These are phyloP conservation scores for Mustelus asterias DNA, from an alignment of 2,113 vertebrate species.

Conservation along the genomic window DNA sequence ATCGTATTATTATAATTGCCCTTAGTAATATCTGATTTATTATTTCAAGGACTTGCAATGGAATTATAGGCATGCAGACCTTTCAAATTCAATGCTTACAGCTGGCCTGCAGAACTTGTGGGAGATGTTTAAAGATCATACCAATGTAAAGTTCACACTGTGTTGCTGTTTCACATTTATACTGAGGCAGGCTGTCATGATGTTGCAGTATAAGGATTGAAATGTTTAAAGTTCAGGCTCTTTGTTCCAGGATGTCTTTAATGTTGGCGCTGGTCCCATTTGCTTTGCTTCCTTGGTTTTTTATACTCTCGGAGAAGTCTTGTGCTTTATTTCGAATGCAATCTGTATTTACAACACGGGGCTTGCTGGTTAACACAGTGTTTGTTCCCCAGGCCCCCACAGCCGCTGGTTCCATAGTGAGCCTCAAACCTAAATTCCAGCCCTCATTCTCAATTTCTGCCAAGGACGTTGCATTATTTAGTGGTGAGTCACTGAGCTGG, in stretches of 20 bases:
- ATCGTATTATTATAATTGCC: background rate
- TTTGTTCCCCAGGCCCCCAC: background rate
- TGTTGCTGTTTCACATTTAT: background rate
- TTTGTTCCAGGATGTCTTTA: background rate
- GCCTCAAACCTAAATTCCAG: background rate
- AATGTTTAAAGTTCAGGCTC: background rate
- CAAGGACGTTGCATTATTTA: background rate
- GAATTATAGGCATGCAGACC: background rate
- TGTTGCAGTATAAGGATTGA: background rate
- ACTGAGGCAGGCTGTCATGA: background rate
- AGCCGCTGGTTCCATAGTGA: background rate
- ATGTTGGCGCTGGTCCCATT: background rate
- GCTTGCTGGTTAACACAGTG: background rate
- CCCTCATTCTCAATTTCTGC: background rate
- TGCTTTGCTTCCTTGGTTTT: background rate
- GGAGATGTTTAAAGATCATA: background rate
- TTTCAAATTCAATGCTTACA: background rate
- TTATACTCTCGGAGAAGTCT: background rate
- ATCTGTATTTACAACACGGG: background rate
- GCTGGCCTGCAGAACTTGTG: background rate
- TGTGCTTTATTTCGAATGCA: background rate
- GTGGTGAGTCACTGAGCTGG: background rate
- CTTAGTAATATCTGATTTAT: background rate
- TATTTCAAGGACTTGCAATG: background rate
- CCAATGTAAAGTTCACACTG: background rate